phyloP scores from a whole-genome alignment of 35 echinoderm and acorn worm genomes.

The Diadema setosum region DNA sequence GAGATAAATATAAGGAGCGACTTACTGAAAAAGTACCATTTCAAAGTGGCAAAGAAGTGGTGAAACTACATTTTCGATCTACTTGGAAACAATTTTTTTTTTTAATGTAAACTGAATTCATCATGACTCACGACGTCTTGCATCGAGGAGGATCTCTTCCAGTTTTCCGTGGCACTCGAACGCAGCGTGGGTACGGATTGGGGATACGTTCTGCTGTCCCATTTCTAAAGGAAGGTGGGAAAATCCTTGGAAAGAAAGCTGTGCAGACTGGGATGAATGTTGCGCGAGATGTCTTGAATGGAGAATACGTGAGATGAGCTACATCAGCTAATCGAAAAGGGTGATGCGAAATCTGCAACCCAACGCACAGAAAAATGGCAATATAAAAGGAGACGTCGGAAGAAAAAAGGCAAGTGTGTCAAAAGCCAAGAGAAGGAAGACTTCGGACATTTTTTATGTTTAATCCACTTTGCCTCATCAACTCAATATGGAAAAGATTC shows the following conservation, averaged over 20 bases:
- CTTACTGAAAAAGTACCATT: constrained; percentile 24
- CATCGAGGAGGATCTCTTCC: constrained; percentile 14
- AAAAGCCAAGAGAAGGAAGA: constrained; percentile 20
- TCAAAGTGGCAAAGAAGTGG: constrained; percentile 23
- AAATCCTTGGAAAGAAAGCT: constrained; percentile 24
- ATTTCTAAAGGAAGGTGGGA: constrained; percentile 45
- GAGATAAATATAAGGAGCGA: constrained; percentile 62
- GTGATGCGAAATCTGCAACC: neutral
- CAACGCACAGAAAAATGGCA: neutral
- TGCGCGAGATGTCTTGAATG: constrained; percentile 2
- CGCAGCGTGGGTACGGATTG: constrained; percentile 36
- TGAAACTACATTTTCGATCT: constrained; percentile 63
- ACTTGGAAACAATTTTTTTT: neutral
- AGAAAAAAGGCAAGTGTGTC: neutral
- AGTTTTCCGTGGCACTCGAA: constrained; percentile 12
- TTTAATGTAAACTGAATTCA: neutral
- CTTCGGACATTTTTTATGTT: constrained; percentile 19
- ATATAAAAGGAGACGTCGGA: neutral
- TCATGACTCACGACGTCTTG: neutral
- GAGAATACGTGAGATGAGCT: neutral
- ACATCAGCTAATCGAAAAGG: neutral
- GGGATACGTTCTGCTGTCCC: constrained; percentile 26
- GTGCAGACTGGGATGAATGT: constrained; percentile 19
- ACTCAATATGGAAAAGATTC: constrained; percentile 33
- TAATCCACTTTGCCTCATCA: neutral